Evolutionary conservation across 2,113 vertebrate genomes (phyloP).

Genomic region (Lasiurus borealis): DNA sequence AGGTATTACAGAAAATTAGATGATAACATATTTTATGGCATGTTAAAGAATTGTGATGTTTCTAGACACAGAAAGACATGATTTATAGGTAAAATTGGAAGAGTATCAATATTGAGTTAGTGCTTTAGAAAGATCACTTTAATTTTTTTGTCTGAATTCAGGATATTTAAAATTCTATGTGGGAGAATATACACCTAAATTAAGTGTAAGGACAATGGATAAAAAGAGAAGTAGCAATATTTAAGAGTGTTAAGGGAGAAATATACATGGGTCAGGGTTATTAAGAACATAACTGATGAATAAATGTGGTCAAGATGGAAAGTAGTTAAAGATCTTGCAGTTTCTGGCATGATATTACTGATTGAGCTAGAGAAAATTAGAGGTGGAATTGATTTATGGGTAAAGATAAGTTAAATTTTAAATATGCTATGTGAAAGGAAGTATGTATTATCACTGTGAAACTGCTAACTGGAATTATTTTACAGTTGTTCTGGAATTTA

Average conservation of each 20-base stretch:
- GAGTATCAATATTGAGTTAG: neutral
- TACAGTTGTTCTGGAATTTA: neutral
- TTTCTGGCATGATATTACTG: neutral
- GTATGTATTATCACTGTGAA: neutral
- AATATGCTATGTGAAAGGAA: neutral
- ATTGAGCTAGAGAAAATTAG: neutral
- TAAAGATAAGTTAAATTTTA: neutral
- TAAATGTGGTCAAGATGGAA: neutral
- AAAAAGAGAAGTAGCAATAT: neutral
- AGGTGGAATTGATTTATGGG: neutral
- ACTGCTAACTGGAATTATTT: neutral
- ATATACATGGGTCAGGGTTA: neutral
- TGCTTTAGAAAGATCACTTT: neutral
- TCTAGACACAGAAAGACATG: neutral
- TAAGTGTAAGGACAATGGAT: neutral
- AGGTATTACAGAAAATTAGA: neutral
- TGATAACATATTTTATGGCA: neutral
- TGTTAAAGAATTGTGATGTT: neutral
- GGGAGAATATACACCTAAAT: neutral
- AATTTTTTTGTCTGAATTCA: neutral
- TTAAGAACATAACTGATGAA: neutral
- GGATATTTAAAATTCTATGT: neutral
- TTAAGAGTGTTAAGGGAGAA: neutral
- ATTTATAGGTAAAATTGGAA: conserved; percentile 2
- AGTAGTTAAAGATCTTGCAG: neutral